These are phyloP conservation scores for Philopotamus ludificatus DNA, from an alignment of 1,140 invertebrate species.

Conservation along the genomic window DNA sequence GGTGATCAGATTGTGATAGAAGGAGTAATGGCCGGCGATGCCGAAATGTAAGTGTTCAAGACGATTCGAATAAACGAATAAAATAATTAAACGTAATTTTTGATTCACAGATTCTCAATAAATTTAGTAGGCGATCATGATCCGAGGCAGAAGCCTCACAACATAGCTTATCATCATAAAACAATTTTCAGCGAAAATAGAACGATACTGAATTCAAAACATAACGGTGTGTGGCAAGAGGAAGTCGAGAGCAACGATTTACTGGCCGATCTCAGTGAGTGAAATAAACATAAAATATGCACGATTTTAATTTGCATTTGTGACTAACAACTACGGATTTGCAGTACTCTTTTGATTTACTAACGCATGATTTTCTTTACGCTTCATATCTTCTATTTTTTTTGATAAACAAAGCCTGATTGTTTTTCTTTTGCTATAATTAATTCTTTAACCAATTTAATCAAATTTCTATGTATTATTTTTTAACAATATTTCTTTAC, in stretches of 20 bases:
- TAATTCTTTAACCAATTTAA: too few relatives aligned
- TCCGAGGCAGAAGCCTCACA: constrained; percentile 15
- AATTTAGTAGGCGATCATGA: constrained; percentile 35
- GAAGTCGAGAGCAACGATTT: too few relatives aligned
- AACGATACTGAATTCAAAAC: constrained; percentile 31
- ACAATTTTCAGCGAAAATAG: constrained; percentile 22
- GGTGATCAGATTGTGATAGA: constrained; percentile 27
- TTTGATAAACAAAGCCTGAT: neutral
- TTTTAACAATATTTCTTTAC: too few relatives aligned
- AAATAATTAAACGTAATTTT: constrained; percentile 1
- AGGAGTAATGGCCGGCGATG: constrained; percentile 26
- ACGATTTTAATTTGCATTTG: too few relatives aligned
- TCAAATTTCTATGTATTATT: too few relatives aligned
- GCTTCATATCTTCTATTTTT: neutral
- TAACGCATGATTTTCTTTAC: neutral
- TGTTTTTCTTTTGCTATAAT: too few relatives aligned
- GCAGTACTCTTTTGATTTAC: neutral
- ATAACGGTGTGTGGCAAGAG: constrained; percentile 33
- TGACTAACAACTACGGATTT: too few relatives aligned
- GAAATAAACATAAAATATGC: too few relatives aligned
- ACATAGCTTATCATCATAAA: constrained; percentile 37
- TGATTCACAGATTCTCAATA: constrained; percentile 36
- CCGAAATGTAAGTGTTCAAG: constrained; percentile 29
- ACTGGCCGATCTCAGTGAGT: too few relatives aligned
- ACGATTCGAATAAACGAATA: neutral